Base-by-base conservation (phyloP, 1,140 invertebrate genomes). In the Sogatella furcifera region DNA sequence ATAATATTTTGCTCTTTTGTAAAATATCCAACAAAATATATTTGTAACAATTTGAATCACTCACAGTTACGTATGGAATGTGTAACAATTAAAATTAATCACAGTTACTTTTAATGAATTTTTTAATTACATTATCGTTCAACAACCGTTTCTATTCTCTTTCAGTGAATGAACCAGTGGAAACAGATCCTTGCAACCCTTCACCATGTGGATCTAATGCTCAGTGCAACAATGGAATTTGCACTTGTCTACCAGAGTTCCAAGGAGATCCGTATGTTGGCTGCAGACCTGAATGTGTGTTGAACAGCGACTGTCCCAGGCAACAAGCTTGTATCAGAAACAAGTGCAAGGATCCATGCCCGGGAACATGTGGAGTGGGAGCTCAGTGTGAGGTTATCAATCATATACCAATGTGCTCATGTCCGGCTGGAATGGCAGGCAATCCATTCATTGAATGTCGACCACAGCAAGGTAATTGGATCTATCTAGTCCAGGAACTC, bases 251-350 rank as follows among this genome's bases (percentile, higher is more conserved):
- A 6, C 75, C 81, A 10, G 86, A 86, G 64, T 90, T 89, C 63
- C 80, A 87, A 41, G 89, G 89, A 59, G 80, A 86, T 64, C 85
- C 88, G 52, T 78, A 77, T 52, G 64, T 63, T 0, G 75, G 72
- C 19, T 92, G 90, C 71, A 74, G 87, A 64, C 89, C 89, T n/a
- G 89, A 92, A 72, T 93, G 90, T 72, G 84, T 88, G 0, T 80
- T 89, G 67, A 92, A 89, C 69, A 83, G 86, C 1, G 90, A 93
- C 61, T 93, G 90, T 71, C 75, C 31, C 21, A 17, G 44, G 38
- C 38, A 82, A 61, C 74, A 78, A 59, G 81, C 84, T 17, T 89
- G 85, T 62, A 75, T 84, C 14, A 81, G 84, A 64, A 81, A 81
- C 53, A 86, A 83, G 73, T 90, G 88, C 67, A 77, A 77, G 62